These are phyloP conservation scores for Thermophis baileyi DNA, from an alignment of 2,113 vertebrate genomes.

Conservation along the genomic window DNA sequence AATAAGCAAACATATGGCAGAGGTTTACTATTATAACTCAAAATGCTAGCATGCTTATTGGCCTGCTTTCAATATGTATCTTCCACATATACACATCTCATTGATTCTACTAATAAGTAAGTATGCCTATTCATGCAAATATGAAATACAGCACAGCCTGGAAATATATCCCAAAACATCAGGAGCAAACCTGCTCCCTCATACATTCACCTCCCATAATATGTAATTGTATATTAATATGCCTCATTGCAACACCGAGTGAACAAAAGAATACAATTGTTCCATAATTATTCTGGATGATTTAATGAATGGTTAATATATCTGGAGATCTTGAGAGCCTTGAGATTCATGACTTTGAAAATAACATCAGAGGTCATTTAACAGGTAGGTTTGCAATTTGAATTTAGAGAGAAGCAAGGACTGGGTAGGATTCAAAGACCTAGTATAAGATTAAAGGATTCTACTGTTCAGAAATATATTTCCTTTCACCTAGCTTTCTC, in stretches of 20 bases:
- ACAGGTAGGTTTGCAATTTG: slow-evolving; percentile 21
- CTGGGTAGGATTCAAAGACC: background rate
- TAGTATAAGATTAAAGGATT: background rate
- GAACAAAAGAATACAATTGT: background rate
- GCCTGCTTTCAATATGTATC: background rate
- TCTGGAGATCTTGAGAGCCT: background rate
- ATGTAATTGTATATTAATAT: background rate
- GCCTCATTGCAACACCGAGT: background rate
- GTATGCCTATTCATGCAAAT: background rate
- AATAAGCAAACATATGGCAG: background rate
- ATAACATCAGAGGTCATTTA: background rate
- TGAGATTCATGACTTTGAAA: background rate
- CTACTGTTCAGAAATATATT: background rate
- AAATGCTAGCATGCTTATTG: background rate
- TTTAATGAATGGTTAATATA: background rate
- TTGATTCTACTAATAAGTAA: background rate
- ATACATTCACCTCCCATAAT: background rate
- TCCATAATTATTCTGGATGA: background rate
- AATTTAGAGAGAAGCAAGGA: background rate
- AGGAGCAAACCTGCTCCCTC: background rate
- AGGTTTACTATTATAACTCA: background rate
- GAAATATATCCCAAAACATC: background rate
- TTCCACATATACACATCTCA: background rate
- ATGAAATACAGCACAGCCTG: background rate
- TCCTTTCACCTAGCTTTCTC: background rate